Conservation (phyloP, 2,888 invertebrate genomes). For the Eutolmus rufibarbis region DNA sequence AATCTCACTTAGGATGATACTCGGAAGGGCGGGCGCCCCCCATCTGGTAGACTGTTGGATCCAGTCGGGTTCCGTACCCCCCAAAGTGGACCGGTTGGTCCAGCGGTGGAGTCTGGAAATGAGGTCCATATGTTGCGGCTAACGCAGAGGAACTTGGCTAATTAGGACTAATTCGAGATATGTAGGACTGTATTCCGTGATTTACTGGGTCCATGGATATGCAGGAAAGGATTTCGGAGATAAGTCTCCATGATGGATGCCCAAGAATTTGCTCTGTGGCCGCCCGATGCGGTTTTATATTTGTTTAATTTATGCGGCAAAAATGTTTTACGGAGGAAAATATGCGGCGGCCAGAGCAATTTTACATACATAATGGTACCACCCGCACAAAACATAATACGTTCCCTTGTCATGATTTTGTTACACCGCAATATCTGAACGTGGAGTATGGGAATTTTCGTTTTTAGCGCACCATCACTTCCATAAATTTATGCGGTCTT, state of each 20-base stretch:
- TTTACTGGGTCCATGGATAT: slow-evolving; percentile 10
- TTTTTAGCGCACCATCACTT: neutral
- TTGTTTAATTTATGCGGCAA: slow-evolving; percentile 11
- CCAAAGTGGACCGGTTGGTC: neutral
- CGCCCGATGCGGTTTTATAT: slow-evolving; percentile 2
- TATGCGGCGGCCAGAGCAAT: neutral
- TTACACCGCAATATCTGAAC: neutral
- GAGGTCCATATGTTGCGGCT: slow-evolving; percentile 32
- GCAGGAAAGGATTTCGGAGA: slow-evolving; percentile 25
- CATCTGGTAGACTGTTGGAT: neutral
- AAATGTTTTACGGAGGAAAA: neutral
- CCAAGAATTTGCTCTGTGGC: neutral
- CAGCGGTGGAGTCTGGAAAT: neutral
- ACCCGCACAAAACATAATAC: neutral
- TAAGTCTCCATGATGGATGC: slow-evolving; percentile 24
- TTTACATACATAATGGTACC: neutral
- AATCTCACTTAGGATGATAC: slow-evolving; percentile 37
- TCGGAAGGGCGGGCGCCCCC: neutral
- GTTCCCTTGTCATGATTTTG: neutral
- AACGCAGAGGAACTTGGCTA: slow-evolving; percentile 18
- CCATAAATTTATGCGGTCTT: neutral
- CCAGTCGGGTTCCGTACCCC: neutral
- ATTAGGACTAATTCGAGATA: slow-evolving; percentile 36
- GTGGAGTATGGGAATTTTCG: neutral
- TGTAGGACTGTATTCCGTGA: slow-evolving; percentile 11